phyloP scores from a whole-genome alignment of 2,113 vertebrate species.

The Clinocottus analis region DNA sequence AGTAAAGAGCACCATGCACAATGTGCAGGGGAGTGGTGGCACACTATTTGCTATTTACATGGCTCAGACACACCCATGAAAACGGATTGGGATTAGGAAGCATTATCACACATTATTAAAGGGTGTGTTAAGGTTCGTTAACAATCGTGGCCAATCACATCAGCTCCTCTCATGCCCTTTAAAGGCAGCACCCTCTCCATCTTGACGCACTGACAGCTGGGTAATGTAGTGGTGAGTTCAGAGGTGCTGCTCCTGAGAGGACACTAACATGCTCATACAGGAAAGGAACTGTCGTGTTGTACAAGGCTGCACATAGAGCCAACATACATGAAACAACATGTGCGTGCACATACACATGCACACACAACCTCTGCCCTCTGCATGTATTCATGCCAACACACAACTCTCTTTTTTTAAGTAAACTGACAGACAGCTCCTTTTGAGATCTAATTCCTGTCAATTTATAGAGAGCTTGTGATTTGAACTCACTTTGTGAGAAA shows the following conservation, averaged over 20 bases:
- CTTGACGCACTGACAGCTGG: constrained; percentile 31
- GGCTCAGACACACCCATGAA: constrained; percentile 7
- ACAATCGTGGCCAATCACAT: constrained; percentile 7
- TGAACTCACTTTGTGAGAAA: constrained; percentile 11
- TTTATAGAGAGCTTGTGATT: constrained; percentile 7
- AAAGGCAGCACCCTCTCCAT: constrained; percentile 9
- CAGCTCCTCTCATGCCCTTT: constrained; percentile 17
- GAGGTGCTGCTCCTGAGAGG: neutral
- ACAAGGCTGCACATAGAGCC: constrained; percentile 7
- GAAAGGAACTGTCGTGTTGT: neutral
- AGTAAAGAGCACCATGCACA: constrained; percentile 31
- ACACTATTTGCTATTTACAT: constrained; percentile 25
- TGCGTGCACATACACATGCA: constrained; percentile 19
- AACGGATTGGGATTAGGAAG: constrained; percentile 1
- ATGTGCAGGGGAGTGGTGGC: constrained; percentile 35
- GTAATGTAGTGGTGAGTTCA: constrained; percentile 22
- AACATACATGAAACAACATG: constrained; percentile 10
- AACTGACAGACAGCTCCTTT: constrained; percentile 6
- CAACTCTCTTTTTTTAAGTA: constrained; percentile 4
- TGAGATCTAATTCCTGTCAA: neutral
- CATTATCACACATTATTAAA: neutral
- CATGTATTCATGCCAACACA: constrained; percentile 6
- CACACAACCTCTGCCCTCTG: constrained; percentile 19
- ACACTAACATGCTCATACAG: constrained; percentile 1
- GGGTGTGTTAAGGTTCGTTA: constrained; percentile 22